These are phyloP conservation scores for Bellardia pandia DNA, from an alignment of 2,888 invertebrate genomes.

Conservation along the genomic window DNA sequence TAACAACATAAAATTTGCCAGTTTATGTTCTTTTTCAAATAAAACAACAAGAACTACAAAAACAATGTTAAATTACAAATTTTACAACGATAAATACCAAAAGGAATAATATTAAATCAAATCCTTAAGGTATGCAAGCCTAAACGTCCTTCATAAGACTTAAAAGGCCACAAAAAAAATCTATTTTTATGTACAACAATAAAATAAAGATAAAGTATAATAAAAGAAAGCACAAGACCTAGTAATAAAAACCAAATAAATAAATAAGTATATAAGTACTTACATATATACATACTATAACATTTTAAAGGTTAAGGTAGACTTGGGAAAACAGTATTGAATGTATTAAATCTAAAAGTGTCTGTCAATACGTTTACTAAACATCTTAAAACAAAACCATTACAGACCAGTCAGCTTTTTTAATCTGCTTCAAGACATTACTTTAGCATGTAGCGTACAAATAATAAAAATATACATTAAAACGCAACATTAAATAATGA, in stretches of 20 bases:
- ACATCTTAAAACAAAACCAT: not conserved
- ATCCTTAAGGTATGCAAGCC: conserved; percentile 5
- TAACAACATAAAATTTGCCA: not conserved
- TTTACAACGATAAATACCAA: conserved; percentile 18
- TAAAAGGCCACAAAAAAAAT: conserved; percentile 10
- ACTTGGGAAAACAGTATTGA: not conserved
- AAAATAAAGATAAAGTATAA: conserved; percentile 14
- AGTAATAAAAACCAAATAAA: conserved; percentile 17
- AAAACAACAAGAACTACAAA: not conserved
- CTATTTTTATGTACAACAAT: not conserved
- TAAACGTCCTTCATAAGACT: not conserved
- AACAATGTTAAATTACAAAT: conserved; percentile 12
- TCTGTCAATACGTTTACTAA: not conserved
- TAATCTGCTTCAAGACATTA: not conserved
- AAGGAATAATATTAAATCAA: conserved; percentile 10
- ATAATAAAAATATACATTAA: conserved; percentile 62
- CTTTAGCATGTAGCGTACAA: not conserved
- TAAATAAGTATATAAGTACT: conserved; percentile 51
- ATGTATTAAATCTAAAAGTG: not conserved
- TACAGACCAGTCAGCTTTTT: not conserved
- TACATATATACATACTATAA: not conserved
- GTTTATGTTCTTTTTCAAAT: not conserved
- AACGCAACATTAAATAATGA: conserved; percentile 72
- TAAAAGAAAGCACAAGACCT: not conserved
- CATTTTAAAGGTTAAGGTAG: not conserved